A percentile compares a stretch with the other conserved stretches of the same genome.
Conservation (phyloP, 2,797 vertebrate genomes). For the Coregonus ussuriensis region DNA sequence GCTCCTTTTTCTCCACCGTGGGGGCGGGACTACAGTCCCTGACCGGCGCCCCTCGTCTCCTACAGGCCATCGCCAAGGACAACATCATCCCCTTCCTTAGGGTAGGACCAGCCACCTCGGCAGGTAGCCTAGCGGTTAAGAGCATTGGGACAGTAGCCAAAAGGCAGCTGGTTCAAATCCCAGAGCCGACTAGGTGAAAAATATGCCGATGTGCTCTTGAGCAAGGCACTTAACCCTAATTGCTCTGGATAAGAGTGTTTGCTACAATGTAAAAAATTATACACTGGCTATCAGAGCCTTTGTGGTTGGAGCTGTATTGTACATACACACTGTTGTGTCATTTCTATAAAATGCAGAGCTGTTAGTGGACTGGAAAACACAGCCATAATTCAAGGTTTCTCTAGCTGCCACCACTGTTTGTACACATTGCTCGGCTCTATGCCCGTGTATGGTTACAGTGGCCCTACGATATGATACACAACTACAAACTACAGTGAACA, state of each 20-base stretch:
- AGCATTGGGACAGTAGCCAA: background rate
- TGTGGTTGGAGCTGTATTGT: background rate
- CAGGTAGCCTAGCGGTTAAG: background rate
- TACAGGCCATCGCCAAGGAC: constrained; percentile 97
- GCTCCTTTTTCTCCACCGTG: constrained; percentile 97
- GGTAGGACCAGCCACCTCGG: constrained; percentile 70
- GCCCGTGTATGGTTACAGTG: too few relatives aligned
- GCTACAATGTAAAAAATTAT: background rate
- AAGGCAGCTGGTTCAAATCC: too few relatives aligned
- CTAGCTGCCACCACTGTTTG: background rate
- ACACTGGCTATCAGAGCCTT: background rate
- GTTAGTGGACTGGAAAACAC: background rate
- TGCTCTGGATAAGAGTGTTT: too few relatives aligned
- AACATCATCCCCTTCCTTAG: constrained; percentile 97
- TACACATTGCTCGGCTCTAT: background rate
- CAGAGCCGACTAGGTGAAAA: too few relatives aligned
- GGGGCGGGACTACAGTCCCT: constrained; percentile 94
- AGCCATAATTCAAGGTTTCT: background rate
- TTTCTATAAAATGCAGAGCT: background rate
- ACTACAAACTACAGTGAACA: background rate
- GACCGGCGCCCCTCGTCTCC: constrained; percentile 91
- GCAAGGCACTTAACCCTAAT: too few relatives aligned
- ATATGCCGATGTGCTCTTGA: too few relatives aligned
- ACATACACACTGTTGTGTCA: background rate
- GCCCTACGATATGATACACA: background rate